phyloP scores from a whole-genome alignment of 23 tunicate species.

The Styela clava region DNA sequence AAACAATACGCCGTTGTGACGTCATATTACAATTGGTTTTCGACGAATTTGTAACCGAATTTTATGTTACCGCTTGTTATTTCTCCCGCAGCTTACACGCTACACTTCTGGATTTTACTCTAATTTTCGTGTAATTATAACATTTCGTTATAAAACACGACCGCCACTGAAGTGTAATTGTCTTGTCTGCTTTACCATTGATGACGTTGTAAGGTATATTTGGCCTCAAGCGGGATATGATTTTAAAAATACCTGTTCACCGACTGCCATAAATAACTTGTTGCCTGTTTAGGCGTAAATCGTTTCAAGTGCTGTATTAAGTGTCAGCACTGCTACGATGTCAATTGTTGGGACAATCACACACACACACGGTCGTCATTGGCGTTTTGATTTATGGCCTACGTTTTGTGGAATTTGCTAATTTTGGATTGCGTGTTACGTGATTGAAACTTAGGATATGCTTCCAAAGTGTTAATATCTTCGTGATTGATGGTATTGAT shows the following conservation, averaged over 20 bases:
- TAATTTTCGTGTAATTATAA: background rate
- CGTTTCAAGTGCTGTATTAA: background rate
- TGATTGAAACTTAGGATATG: background rate
- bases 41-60: background rate
- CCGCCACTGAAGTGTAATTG: background rate
- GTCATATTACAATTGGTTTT: background rate
- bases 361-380: background rate
- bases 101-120: background rate
- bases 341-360: background rate
- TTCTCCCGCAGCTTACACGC: background rate
- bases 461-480: background rate
- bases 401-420: background rate
- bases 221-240: background rate
- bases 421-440: background rate
- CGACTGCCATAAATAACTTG: background rate
- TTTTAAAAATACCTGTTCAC: constrained; percentile 2
- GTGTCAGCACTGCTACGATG: background rate
- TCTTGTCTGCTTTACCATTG: background rate
- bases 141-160: background rate
- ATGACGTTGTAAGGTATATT: constrained; percentile 5
- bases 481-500: background rate
- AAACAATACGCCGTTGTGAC: background rate
- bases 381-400: background rate
- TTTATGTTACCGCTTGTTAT: background rate
- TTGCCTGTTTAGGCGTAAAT: background rate